Evolutionary conservation across 2,888 invertebrate species (phyloP), one percentile per base, ranked within the genome.

Genomic region (Dioctria rufipes): DNA sequence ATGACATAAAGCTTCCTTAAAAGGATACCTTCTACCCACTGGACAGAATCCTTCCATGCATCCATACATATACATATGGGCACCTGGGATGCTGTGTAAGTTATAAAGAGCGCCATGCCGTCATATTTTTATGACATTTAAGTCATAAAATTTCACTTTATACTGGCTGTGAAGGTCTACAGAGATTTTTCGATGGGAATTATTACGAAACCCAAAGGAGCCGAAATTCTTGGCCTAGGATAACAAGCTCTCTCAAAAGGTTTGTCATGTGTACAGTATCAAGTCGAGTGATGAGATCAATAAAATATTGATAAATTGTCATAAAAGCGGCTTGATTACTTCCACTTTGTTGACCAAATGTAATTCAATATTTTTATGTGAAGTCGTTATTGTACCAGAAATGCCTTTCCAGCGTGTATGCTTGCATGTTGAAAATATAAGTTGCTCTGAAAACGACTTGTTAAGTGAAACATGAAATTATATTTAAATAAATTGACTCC

Each of bases 81-180:
- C 25, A 25, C 5, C 0, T 1, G 37, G 3, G 4, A 6, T 13
- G 13, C 13, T 9, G 49, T 42, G 67, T 42, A 25, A 43, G 25
- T 46, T n/a, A 46, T 43, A 67, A 43, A 25, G 46, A 43, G 67
- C 67, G 67, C 46, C 67, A 46, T 67, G 67, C 67, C 67, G 49
- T 67, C 67, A 67, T 67, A 67, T 43, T 67, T 67, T 67, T 67
- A 67, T 67, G 46, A 46, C 49, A 67, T 67, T 67, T 46, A 42
- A 67, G 43, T 67, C 67, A 67, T 67, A 67, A 67, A 67, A 67
- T 67, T 46, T 46, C 67, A 67, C 67, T 67, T 67, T 67, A 67
- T 67, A 43, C 46, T 43, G 67, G 42, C 25, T 25, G 25, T 67
- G n/a, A 67, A 67, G 67, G 67, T 67, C 67, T 67, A 25, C 67